Evolutionary conservation across 2,113 vertebrate genomes (phyloP).

Genomic region (Burhinus oedicnemus): DNA sequence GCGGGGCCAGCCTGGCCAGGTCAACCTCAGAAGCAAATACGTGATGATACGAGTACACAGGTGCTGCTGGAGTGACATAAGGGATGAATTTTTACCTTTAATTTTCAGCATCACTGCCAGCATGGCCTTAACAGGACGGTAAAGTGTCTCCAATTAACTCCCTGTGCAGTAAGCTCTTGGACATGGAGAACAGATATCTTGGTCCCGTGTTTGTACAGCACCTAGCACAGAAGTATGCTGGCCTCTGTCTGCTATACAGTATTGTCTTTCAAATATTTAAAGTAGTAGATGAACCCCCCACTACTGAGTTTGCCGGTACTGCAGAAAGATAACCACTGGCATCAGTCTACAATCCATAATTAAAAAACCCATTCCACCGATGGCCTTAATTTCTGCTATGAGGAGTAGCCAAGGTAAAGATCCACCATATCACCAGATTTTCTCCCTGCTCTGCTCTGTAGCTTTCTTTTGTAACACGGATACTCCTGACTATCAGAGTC

Average conservation of each 20-base stretch:
- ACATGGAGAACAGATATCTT: not conserved
- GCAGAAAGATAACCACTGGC: not conserved
- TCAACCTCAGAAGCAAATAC: not conserved
- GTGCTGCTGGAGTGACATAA: not conserved
- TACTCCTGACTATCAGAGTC: not conserved
- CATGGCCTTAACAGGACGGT: not conserved
- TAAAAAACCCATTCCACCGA: slow-evolving; percentile 21
- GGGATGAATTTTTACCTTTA: not conserved
- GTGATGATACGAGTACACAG: rapidly evolving
- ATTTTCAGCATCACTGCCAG: not conserved
- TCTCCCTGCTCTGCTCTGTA: not conserved
- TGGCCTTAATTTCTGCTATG: not conserved
- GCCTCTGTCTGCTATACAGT: not conserved
- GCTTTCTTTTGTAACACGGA: rapidly evolving
- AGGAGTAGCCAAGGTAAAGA: not conserved
- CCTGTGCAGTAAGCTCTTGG: not conserved
- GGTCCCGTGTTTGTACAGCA: not conserved
- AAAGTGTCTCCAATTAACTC: not conserved
- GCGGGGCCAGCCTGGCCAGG: not conserved
- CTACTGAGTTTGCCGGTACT: not conserved
- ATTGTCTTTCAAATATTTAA: not conserved
- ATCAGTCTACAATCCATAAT: not conserved
- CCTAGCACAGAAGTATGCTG: not conserved
- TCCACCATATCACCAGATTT: not conserved
- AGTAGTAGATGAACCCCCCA: not conserved